A percentile compares a stretch with the other conserved stretches of the same genome.
Conservation (phyloP, 1,140 invertebrate species). For the Bombus affinis region DNA sequence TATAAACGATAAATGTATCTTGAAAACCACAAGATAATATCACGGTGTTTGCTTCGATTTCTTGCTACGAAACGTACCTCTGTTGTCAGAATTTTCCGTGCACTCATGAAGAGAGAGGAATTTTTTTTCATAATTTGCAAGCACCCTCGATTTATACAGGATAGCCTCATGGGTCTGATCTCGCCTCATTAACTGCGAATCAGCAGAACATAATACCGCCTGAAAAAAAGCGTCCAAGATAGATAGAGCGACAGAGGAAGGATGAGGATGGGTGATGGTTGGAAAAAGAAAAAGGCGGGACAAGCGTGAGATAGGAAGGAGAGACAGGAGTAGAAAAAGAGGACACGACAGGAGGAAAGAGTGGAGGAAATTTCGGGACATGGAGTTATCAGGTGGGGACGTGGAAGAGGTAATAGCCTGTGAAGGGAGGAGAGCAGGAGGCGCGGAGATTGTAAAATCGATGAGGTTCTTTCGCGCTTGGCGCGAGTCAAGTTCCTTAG, state of each 20-base stretch:
- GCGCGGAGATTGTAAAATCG: slow-evolving; percentile 76
- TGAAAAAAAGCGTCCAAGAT: slow-evolving; percentile 17
- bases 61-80: not conserved
- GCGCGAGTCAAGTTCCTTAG: not conserved
- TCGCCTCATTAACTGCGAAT: slow-evolving; percentile 78
- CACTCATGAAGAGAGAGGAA: not conserved
- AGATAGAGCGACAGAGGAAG: not conserved
- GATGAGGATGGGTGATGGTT: not conserved
- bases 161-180: slow-evolving; percentile 68
- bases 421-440: slow-evolving; percentile 49
- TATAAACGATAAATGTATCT: not conserved
- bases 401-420: slow-evolving; percentile 54
- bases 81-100: not conserved
- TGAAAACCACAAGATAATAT: not conserved
- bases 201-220: slow-evolving; percentile 66
- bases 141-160: slow-evolving; percentile 24
- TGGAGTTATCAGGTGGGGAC: slow-evolving; percentile 29
- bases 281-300: not conserved
- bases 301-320: slow-evolving; percentile 19
- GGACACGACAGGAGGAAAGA: not conserved
- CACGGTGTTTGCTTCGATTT: too few relatives aligned
- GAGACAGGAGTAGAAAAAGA: not conserved
- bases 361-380: slow-evolving; percentile 39
- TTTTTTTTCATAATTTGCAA: slow-evolving; percentile 21
- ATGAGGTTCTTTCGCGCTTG: slow-evolving; percentile 66